These are phyloP conservation scores for Periophthalmus magnuspinnatus DNA, from an alignment of 2,797 vertebrate species.

Conservation along the genomic window DNA sequence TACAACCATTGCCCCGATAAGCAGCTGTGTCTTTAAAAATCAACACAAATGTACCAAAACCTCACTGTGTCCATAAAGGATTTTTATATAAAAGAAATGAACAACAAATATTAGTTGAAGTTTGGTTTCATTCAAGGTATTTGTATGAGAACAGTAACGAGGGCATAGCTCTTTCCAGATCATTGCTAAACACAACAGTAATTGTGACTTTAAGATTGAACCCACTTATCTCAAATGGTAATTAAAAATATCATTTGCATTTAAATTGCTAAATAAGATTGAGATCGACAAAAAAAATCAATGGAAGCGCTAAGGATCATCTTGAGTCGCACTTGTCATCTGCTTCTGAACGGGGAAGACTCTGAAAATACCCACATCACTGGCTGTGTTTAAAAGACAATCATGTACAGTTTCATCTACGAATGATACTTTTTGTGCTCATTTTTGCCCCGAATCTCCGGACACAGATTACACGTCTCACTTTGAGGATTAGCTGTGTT, in stretches of 20 bases:
- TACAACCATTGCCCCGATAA: slow-evolving; percentile 35
- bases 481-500: slow-evolving; percentile 80
- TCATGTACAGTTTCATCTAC: slow-evolving; percentile 46
- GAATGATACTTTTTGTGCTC: slow-evolving; percentile 52
- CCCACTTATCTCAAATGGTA: slow-evolving; percentile 72
- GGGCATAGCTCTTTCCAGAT: slow-evolving; percentile 50
- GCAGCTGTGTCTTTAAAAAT: slow-evolving; percentile 53
- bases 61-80: slow-evolving; percentile 22
- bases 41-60: slow-evolving; percentile 48
- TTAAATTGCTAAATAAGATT: slow-evolving; percentile 83
- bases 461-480: slow-evolving; percentile 76
- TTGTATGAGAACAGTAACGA: slow-evolving; percentile 50
- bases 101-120: slow-evolving; percentile 36
- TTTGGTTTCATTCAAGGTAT: slow-evolving; percentile 59
- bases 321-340: slow-evolving; percentile 44
- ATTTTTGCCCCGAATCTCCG: slow-evolving; percentile 67
- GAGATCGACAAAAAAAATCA: slow-evolving; percentile 79
- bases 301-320: slow-evolving; percentile 65
- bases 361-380: slow-evolving; percentile 33
- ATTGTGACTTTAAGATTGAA: slow-evolving; percentile 76
- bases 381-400: slow-evolving; percentile 15
- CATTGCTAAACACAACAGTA: slow-evolving; percentile 67
- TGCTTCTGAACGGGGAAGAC: slow-evolving; percentile 37
- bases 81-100: slow-evolving; percentile 63
- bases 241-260: slow-evolving; percentile 85